phyloP scores from a whole-genome alignment of 2,797 vertebrate species.

The Cygnus olor region DNA sequence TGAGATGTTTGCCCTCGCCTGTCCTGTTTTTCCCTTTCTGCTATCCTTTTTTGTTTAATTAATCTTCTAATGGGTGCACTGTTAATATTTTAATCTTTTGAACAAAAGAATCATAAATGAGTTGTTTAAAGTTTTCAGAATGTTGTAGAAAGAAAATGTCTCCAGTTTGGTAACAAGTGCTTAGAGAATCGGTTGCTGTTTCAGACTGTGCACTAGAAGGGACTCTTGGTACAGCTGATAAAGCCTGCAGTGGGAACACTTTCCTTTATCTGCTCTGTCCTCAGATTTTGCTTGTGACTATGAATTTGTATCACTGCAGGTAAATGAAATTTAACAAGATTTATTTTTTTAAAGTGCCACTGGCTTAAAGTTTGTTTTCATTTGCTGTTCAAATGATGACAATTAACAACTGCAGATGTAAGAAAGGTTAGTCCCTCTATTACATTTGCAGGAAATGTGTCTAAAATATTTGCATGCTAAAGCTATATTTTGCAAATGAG shows the following conservation, averaged over 20 bases:
- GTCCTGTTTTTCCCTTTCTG: slow-evolving; percentile 2
- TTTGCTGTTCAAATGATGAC: slow-evolving; percentile 69
- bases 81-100: neutral
- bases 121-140: slow-evolving; percentile 48
- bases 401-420: slow-evolving; percentile 69
- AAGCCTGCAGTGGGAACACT: neutral
- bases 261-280: slow-evolving; percentile 44
- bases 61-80: neutral
- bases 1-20: slow-evolving; percentile 39
- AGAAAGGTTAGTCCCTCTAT: slow-evolving; percentile 71
- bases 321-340: slow-evolving; percentile 61
- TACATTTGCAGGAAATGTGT: slow-evolving; percentile 54
- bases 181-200: slow-evolving; percentile 20
- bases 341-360: slow-evolving; percentile 57
- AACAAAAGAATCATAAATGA: slow-evolving; percentile 12
- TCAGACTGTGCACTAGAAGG: neutral
- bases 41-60: neutral
- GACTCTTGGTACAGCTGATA: slow-evolving; percentile 27
- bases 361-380: slow-evolving; percentile 77
- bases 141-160: slow-evolving; percentile 8
- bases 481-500: slow-evolving; percentile 46
- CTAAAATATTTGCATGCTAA: slow-evolving; percentile 63
- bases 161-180: slow-evolving; percentile 50
- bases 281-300: slow-evolving; percentile 57
- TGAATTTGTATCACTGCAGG: slow-evolving; percentile 61